Percentiles rank a stretch among this genome's conserved stretches.
Conservation (phyloP, 1,140 invertebrate species). For the Drosophila saltans region DNA sequence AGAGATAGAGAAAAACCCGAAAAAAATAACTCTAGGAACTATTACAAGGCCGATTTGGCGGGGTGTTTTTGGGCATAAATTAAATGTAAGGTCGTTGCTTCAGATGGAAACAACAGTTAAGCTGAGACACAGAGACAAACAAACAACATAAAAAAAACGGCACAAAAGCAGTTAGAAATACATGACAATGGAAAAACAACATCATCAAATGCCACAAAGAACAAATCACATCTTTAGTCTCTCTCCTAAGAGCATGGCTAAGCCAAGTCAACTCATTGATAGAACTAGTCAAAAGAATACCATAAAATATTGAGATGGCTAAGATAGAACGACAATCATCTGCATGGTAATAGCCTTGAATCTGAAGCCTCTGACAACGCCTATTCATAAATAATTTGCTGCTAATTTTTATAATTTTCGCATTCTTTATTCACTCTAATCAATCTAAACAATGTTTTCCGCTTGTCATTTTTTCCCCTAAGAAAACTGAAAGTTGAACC, state of each 20-base stretch:
- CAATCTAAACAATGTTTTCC: slow-evolving; percentile 60
- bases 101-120: slow-evolving; percentile 50
- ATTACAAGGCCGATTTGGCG: slow-evolving; percentile 46
- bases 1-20: slow-evolving; percentile 21
- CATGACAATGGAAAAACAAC: slow-evolving; percentile 21
- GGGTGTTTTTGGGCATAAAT: slow-evolving; percentile 53
- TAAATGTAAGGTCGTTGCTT: slow-evolving; percentile 56
- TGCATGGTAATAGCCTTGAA: slow-evolving; percentile 54
- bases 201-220: slow-evolving; percentile 15
- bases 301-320: slow-evolving; percentile 35
- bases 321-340: slow-evolving; percentile 17
- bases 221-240: background rate
- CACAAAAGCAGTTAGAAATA: slow-evolving; percentile 60
- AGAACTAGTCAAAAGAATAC: slow-evolving; percentile 9
- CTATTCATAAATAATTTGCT: slow-evolving; percentile 62
- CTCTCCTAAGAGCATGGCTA: background rate
- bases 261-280: slow-evolving; percentile 3
- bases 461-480: slow-evolving; percentile 47
- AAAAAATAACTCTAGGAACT: slow-evolving; percentile 39
- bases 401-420: slow-evolving; percentile 54
- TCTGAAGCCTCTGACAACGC: slow-evolving; percentile 31
- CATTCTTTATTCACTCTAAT: slow-evolving; percentile 35
- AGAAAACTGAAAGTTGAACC: slow-evolving; percentile 58
- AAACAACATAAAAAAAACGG: slow-evolving; percentile 24
- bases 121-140: slow-evolving; percentile 9